Conservation (phyloP, 1,140 invertebrate species). For the Venustaconcha ellipsiformis region DNA sequence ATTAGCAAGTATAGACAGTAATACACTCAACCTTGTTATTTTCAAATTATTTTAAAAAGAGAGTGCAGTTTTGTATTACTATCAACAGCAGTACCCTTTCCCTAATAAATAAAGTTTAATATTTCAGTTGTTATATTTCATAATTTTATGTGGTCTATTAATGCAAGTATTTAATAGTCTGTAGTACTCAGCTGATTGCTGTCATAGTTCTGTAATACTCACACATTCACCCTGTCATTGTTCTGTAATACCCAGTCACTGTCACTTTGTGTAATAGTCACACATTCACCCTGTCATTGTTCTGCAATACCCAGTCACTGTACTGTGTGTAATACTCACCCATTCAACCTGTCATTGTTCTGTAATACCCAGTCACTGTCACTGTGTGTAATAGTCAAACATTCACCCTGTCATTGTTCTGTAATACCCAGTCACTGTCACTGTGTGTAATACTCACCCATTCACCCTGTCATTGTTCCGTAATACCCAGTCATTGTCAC, state of each 20-base stretch:
- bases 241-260: neutral
- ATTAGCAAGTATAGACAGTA: too few relatives aligned
- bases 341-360: too few relatives aligned
- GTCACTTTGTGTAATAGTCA: slow-evolving; percentile 1
- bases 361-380: neutral
- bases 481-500: neutral
- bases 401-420: slow-evolving; percentile 7
- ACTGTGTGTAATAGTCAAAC: slow-evolving; percentile 11
- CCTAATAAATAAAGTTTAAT: too few relatives aligned
- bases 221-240: too few relatives aligned
- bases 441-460: too few relatives aligned
- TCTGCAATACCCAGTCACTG: slow-evolving; percentile 16
- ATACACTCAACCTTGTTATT: too few relatives aligned
- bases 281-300: slow-evolving; percentile 16
- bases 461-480: too few relatives aligned
- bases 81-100: neutral
- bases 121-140: too few relatives aligned
- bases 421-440: slow-evolving; percentile 20
- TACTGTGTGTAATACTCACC: neutral
- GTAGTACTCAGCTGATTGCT: too few relatives aligned
- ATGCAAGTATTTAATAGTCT: too few relatives aligned
- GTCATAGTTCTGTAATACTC: too few relatives aligned
- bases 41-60: slow-evolving; percentile 2
- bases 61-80: slow-evolving; percentile 5
- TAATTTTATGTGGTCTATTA: too few relatives aligned